Conservation (phyloP, 2,797 vertebrate genomes). For the Delichon dasypus region DNA sequence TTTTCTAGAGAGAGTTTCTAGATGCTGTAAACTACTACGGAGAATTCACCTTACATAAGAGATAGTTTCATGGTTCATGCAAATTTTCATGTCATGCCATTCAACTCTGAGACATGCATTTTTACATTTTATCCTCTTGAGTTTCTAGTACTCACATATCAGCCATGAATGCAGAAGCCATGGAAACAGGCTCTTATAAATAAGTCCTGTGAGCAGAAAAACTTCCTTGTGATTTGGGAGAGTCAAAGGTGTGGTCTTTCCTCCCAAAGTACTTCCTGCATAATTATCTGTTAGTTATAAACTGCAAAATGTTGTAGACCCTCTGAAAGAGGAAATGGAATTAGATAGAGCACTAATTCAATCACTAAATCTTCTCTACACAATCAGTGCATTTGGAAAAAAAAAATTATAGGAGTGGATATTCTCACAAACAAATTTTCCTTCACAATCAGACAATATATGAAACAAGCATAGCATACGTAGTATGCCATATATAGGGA, state of each 20-base stretch:
- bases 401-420: background rate
- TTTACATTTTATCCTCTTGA: background rate
- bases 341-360: too few species aligned
- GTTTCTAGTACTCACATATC: background rate
- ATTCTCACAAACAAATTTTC: background rate
- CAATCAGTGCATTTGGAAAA: background rate
- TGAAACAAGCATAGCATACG: background rate
- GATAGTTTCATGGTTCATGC: background rate
- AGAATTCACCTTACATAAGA: background rate
- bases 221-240: background rate
- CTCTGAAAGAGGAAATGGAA: background rate
- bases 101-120: background rate
- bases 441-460: background rate
- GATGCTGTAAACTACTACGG: background rate
- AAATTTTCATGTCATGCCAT: background rate
- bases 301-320: background rate
- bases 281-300: background rate
- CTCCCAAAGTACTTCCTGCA: background rate
- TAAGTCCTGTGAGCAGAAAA: background rate
- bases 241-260: background rate
- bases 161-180: background rate
- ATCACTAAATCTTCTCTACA: background rate
- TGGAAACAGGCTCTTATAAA: background rate
- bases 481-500: rapidly evolving
- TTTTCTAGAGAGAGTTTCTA: background rate